Evolutionary conservation across 1,140 invertebrate species (phyloP), one percentile per base, ranked within the genome.

Genomic region (Eueides isabella): DNA sequence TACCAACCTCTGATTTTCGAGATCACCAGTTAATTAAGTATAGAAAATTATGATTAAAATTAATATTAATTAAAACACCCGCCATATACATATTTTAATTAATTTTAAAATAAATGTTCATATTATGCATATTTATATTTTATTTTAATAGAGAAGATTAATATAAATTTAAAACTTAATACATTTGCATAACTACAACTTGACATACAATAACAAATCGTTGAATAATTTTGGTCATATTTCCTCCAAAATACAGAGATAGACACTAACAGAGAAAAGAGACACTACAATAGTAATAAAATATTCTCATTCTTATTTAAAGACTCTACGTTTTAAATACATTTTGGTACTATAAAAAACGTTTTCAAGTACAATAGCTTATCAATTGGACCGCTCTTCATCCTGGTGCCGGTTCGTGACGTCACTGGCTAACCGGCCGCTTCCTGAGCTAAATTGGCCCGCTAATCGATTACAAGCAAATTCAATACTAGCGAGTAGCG

Each of bases 381-480:
- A 12, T 74, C 11, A 68, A 72, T 80, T 78, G 72, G 67, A 44
- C 74, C 71, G 71, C 12, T 44, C 68, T 30, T 31, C 38, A 71
- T 71, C 80, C 67, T 67, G 68, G 81, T 85, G 74, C 80, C 83
- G 81, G 83, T 44, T 71, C 77, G 77, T 86, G 83, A 85, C 85
- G 84, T 87, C 81, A 83, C 80, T 74, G 75, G 79, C 81, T 86
- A 86, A 88, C 85, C 73, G 82, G 80, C 72, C 79, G 79, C 85
- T 88, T 88, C 86, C 86, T 82, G 83, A 76, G 74, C 66, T 82
- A 86, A 86, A 88, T 86, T 86, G 85, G 74, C 80, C 83, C 65
- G 71, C 73, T 76, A 73, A 78, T 78, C 84, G 77, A 78, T 84
- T 81, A 41, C 75, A 69, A 61, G 76, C 76, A 77, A 83, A 83